Evolutionary conservation across 1,140 invertebrate species (phyloP).

Genomic region (Drosophila hydei): DNA sequence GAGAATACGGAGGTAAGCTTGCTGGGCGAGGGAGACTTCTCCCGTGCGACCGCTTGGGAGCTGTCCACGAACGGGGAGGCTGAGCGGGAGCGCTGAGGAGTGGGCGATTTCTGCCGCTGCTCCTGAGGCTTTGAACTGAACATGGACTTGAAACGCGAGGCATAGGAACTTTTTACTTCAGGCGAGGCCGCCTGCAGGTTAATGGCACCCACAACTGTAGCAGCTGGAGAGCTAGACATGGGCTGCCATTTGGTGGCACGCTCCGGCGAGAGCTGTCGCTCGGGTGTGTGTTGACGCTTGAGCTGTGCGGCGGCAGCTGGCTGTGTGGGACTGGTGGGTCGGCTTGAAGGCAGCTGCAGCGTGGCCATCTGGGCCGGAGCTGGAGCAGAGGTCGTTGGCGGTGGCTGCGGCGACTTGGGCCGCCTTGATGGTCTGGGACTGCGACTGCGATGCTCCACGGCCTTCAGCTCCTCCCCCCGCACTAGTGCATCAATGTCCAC

Average conservation of each 20-base stretch:
- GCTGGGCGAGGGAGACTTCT: constrained; percentile 67
- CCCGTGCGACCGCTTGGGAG: constrained; percentile 21
- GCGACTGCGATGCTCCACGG: constrained; percentile 65
- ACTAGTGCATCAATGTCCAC: constrained; percentile 71
- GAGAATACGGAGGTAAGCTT: constrained; percentile 64
- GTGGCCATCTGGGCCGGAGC: constrained; percentile 37
- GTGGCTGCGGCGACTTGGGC: constrained; percentile 55
- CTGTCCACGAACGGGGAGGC: constrained; percentile 36
- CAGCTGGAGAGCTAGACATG: not conserved
- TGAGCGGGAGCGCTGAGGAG: constrained; percentile 48
- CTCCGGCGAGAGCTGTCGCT: constrained; percentile 64
- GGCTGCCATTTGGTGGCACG: constrained; percentile 44
- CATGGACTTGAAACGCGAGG: constrained; percentile 73
- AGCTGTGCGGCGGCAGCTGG: constrained; percentile 24
- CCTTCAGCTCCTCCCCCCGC: constrained; percentile 58
- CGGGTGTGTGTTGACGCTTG: constrained; percentile 73
- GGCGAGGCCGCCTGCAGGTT: constrained; percentile 47
- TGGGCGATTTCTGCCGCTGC: constrained; percentile 49
- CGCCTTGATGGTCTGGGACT: constrained; percentile 65
- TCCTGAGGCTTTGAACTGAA: constrained; percentile 57
- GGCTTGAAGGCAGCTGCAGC: constrained; percentile 61
- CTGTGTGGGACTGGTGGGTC: constrained; percentile 38
- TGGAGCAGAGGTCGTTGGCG: not conserved
- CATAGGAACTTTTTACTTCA: constrained; percentile 67
- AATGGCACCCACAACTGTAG: constrained; percentile 26